These are phyloP conservation scores for Hemibates koningsi DNA, from an alignment of 2,113 vertebrate species.

Conservation along the genomic window DNA sequence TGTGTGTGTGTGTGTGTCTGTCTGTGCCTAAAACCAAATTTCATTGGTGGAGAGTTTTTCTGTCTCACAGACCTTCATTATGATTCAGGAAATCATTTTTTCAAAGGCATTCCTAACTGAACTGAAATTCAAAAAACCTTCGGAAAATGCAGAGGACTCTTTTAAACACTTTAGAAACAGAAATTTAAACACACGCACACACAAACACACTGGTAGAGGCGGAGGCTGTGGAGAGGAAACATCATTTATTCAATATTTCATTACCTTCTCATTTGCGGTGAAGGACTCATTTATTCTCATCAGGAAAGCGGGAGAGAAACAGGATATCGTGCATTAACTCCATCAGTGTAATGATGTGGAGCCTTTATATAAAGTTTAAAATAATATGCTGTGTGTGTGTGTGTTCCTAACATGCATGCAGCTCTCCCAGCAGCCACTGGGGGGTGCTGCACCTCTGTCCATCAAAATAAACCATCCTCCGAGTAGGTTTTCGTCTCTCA, in stretches of 20 bases:
- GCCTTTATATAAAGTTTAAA: conserved; percentile 21
- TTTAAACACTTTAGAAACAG: not conserved
- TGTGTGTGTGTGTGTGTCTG: not conserved
- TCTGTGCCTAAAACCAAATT: not conserved
- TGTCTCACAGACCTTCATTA: not conserved
- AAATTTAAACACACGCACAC: not conserved
- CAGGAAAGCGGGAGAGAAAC: conserved; percentile 2
- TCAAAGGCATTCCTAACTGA: not conserved
- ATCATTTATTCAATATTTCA: conserved; percentile 37
- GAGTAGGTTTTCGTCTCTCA: not conserved
- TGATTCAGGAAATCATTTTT: not conserved
- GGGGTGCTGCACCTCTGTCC: not conserved
- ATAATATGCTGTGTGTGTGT: not conserved
- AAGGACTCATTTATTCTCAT: conserved; percentile 43
- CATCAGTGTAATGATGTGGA: conserved; percentile 36
- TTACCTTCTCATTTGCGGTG: conserved; percentile 4
- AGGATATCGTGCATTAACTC: conserved; percentile 25
- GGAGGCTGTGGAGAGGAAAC: not conserved
- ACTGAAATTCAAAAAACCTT: not conserved
- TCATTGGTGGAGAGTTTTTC: not conserved
- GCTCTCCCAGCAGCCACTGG: not conserved
- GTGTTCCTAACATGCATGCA: not conserved
- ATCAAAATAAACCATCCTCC: not conserved
- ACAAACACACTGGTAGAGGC: not conserved
- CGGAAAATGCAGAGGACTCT: not conserved